Conservation (phyloP, 2,888 invertebrate genomes). For the Troides aeacus region DNA sequence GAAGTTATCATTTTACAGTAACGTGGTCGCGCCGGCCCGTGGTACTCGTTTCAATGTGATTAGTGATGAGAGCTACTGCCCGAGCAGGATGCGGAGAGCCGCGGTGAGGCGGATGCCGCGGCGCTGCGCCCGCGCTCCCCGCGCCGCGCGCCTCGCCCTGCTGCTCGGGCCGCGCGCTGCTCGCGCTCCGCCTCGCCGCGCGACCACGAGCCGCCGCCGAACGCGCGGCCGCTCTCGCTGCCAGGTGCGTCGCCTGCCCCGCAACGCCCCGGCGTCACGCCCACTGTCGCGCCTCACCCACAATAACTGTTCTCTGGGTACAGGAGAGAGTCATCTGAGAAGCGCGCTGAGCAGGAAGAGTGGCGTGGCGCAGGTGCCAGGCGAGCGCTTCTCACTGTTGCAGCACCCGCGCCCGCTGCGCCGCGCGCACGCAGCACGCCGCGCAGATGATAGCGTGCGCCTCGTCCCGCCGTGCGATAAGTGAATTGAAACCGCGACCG, state of each 20-base stretch:
- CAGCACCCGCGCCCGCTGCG: conserved; percentile 68
- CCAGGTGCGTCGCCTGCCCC: conserved; percentile 68
- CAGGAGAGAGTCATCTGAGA: conserved; percentile 73
- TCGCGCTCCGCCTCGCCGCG: not conserved
- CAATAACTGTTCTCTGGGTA: not conserved
- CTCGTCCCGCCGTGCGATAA: conserved; percentile 67
- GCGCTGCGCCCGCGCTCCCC: not conserved
- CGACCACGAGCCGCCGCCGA: conserved; percentile 75
- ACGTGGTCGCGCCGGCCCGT: too few species aligned
- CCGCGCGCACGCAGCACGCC: conserved; percentile 49
- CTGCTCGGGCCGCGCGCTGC: not conserved
- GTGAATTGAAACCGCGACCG: conserved; percentile 37
- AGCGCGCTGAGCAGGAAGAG: conserved; percentile 64
- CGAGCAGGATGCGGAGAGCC: too few species aligned
- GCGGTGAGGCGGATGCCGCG: too few species aligned
- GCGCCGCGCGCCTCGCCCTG: not conserved
- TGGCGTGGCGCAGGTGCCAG: conserved; percentile 36
- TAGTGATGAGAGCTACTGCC: too few species aligned
- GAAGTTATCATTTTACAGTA: too few species aligned
- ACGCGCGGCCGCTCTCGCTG: conserved; percentile 61
- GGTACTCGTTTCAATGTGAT: too few species aligned
- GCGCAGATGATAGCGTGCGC: conserved; percentile 64
- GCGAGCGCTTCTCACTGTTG: conserved; percentile 67
- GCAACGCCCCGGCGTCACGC: conserved; percentile 40
- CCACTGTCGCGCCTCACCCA: not conserved